Base-by-base conservation (phyloP, 1,140 invertebrate genomes). In the Hyposmocoma kahamanoa region DNA sequence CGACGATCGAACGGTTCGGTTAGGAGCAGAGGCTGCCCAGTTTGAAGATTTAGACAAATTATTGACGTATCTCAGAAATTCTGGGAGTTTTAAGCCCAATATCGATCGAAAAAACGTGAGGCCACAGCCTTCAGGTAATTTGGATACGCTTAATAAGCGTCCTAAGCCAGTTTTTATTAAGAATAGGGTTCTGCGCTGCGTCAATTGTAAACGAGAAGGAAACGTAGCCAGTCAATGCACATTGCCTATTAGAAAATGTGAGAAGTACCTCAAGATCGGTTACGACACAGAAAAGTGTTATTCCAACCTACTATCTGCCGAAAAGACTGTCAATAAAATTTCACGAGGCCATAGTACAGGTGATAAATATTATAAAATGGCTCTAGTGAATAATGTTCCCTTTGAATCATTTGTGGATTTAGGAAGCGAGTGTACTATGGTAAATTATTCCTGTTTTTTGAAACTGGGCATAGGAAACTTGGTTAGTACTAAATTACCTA, bases 171-270 rank as follows among this genome's bases (percentile, higher is more conserved):
- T 9, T 36, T 20, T n/a, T n/a, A n/a, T n/a, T n/a, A n/a, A n/a
- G n/a, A n/a, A n/a, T n/a, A n/a, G n/a, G n/a, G n/a, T n/a, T n/a
- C n/a, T n/a, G 17, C 46, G 46, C n/a, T 39, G 46, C 20, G 39
- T 18, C 8, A 48, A 48, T 41, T 48, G 46, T 41, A 48, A 48
- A 28, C 13, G 41, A 13, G 46, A 48, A 1, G 38, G 46, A 28
- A 34, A 48, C 13, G n/a, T 20, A 3, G 4, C 24, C 20, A 2
- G 34, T 2, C 34, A 48, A n/a, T 48, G 46, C 34, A 22, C 34
- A 0, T 5, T 41, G 10, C 46, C 46, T 2, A 21, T 41, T 6
- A 48, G 41, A n/a, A 48, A 42, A 38, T 48, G 46, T 15, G 21
- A n/a, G n/a, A 48, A 28, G 19, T 48, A 36, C 24, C 20, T 9